Conservation (phyloP, 2,113 vertebrate genomes). For the Sapajus apella region DNA sequence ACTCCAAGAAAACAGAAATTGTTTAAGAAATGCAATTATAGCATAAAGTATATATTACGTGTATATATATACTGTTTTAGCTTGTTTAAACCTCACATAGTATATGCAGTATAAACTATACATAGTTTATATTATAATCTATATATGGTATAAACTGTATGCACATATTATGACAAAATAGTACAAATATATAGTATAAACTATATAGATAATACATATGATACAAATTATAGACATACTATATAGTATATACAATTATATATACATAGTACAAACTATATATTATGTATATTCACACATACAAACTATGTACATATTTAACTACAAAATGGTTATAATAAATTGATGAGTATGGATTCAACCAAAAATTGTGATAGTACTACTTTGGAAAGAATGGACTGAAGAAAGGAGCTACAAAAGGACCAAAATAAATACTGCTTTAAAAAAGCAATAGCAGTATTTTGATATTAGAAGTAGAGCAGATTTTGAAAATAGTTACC, state of each 20-base stretch:
- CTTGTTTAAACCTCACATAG: not conserved
- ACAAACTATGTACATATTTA: not conserved
- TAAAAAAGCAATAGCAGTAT: conserved; percentile 24
- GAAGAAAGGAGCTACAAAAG: not conserved
- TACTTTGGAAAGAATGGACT: conserved; percentile 14
- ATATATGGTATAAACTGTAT: not conserved
- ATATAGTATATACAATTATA: not conserved
- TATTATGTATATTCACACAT: not conserved
- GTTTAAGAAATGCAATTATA: not conserved
- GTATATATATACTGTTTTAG: not conserved
- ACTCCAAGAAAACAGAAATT: not conserved
- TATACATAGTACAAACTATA: not conserved
- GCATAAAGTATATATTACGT: not conserved
- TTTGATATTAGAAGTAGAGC: conserved; percentile 34
- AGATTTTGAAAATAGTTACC: conserved; percentile 31
- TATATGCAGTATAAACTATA: not conserved
- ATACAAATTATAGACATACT: not conserved
- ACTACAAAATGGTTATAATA: not conserved
- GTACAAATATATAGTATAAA: not conserved
- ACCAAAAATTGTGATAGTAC: not conserved
- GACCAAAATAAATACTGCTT: conserved; percentile 32
- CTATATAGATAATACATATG: not conserved
- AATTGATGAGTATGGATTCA: conserved; percentile 13
- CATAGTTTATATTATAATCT: not conserved
- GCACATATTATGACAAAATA: not conserved